Evolutionary conservation across 1,140 invertebrate species (phyloP), one percentile per base, ranked within the genome.

Genomic region (Eriocheir sinensis): DNA sequence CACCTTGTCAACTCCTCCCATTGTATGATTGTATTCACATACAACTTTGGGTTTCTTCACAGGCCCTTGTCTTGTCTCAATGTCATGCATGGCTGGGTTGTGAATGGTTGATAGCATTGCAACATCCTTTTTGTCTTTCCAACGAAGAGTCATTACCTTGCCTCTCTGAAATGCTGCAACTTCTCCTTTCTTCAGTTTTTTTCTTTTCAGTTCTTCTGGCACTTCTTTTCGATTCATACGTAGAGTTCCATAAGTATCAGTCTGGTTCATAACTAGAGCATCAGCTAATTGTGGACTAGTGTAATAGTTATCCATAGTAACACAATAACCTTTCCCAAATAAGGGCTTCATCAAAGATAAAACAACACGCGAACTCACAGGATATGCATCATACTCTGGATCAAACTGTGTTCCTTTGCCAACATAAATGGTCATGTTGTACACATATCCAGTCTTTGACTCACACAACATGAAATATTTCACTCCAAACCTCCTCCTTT

Each of bases 31-130:
- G 44, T 48, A 48, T 48, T 48, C 44, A 48, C 34, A 81, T 81
- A 81, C 80, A 81, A 81, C 80, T 81, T 81, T 81, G n/a, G 80
- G 80, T 81, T 81, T 81, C 80, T 81, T 81, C 80, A 81, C 80
- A 81, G 34, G n/a, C n/a, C 80, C 80, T 30, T 81, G n/a, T 81
- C 80, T 81, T 81, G 80, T 81, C 80, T 8, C 4, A 81, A 81
- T 81, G 34, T 81, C 80, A 30, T 81, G 80, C 80, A 81, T 81
- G 27, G 80, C 80, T 81, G 80, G 80, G 80, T 81, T 81, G n/a
- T 81, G 34, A 81, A 81, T 81, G 34, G 80, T 81, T 30, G 80
- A 81, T 8, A 81, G 80, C 34, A 81, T 30, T 81, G 80, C 34
- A 81, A 81, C 80, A 81, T 81, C 80, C 27, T 81, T 36, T n/a